phyloP scores from a whole-genome alignment of 2,113 vertebrate genomes.

The Thamnaconus septentrionalis region DNA sequence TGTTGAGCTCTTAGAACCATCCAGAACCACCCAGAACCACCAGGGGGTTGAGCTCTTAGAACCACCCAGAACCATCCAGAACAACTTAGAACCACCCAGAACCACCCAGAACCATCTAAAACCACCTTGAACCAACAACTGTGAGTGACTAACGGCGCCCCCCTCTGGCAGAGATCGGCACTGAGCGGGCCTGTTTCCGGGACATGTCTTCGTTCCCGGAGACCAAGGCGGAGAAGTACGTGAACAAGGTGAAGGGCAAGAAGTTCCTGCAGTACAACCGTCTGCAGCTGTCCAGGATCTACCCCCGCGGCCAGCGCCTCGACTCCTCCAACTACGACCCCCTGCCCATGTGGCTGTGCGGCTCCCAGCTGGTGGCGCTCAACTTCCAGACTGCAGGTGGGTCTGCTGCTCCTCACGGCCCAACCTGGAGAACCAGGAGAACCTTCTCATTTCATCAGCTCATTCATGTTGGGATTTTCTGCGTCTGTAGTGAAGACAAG shows the following conservation, averaged over 20 bases:
- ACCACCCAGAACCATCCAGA: no score
- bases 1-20: no score
- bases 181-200: constrained; percentile 92
- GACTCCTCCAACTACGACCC: constrained; percentile 99
- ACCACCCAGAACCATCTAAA: no score
- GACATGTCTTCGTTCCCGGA: constrained; percentile 99
- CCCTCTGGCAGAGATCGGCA: constrained; percentile 87
- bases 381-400: constrained; percentile 98
- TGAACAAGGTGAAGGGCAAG: constrained; percentile 96
- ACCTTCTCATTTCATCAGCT: no score
- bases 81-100: no score
- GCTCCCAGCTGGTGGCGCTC: constrained; percentile 95
- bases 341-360: constrained; percentile 98
- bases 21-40: no score
- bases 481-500: not conserved
- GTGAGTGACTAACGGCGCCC: no score
- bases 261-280: constrained; percentile 98
- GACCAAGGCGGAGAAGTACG: constrained; percentile 96
- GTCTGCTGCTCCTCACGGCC: not conserved
- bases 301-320: constrained; percentile 94
- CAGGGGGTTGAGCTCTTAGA: no score
- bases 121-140: no score
- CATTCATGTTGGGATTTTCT: not conserved
- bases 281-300: constrained; percentile 95
- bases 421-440: not conserved